Evolutionary conservation across 2,797 vertebrate species (phyloP).

Genomic region (Halcyon leucocephala): DNA sequence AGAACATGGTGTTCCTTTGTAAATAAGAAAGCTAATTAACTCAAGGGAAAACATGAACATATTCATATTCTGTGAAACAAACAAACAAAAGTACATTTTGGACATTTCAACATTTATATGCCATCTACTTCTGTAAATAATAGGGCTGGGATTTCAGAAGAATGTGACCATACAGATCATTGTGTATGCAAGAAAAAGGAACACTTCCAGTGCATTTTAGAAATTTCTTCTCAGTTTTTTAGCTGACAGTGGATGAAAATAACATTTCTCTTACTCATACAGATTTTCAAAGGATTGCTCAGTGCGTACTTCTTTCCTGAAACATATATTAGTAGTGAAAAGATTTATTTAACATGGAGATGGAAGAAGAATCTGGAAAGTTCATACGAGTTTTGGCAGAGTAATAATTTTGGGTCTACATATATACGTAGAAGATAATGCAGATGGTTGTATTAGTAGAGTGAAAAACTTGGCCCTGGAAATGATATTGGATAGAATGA

Average conservation of each 20-base stretch:
- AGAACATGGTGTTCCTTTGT: background rate
- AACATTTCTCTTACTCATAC: background rate
- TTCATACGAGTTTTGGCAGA: background rate
- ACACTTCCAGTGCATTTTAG: background rate
- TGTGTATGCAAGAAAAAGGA: background rate
- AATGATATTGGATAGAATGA: background rate
- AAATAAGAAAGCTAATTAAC: background rate
- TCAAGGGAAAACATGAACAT: background rate
- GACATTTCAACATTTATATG: background rate
- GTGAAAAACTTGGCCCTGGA: background rate
- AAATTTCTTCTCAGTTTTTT: background rate
- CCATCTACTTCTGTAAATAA: background rate
- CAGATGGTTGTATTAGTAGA: background rate
- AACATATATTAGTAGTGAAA: background rate
- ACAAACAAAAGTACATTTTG: background rate
- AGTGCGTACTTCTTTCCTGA: background rate
- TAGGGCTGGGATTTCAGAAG: background rate
- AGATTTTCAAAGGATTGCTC: background rate
- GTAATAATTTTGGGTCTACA: background rate
- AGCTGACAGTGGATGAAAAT: background rate
- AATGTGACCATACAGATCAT: background rate
- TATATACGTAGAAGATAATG: accelerated
- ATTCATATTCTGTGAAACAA: background rate
- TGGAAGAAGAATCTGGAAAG: background rate
- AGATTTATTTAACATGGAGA: background rate